Evolutionary conservation across 2,888 invertebrate species (phyloP), one percentile per base, ranked within the genome.

Genomic region (Chydorus sphaericus): DNA sequence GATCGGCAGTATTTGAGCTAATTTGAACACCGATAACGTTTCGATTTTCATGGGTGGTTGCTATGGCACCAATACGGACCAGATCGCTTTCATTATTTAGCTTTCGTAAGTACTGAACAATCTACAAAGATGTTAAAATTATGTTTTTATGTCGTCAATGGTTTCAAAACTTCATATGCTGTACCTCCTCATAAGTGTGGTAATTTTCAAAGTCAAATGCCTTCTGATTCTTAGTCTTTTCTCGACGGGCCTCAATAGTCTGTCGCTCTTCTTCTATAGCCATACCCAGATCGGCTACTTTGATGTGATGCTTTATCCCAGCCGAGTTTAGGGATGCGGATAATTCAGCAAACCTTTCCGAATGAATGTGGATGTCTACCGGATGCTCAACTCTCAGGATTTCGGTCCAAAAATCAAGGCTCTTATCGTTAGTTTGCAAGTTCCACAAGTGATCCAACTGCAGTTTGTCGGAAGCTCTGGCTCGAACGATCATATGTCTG

Each of bases 311-410:
- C 4, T 31, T 31, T 28, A 55, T 55, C 23, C 49, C 49, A 23
- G 16, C 48, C 14, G 30, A 26, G 6, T 33, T 33, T 7, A 55
- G 36, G 8, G 23, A 26, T 23, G 33, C 20, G 14, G 49, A 31
- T 28, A 55, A 36, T 26, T 10, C n/a, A 7, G 29, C 31, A n/a
- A 49, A 55, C 7, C 49, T 52, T 4, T 3, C 52, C 0, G 82
- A 81, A 11, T 75, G 69, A 1, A 83, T 78, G 79, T 82, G 79
- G 28, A 65, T 61, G 56, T 62, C 64, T 29, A 62, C 62, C 4
- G 59, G 59, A 18, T 37, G 55, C 14, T 61, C 62, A 7, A 62
- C 60, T 2, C 28, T 30, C 4, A 20, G 48, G 16, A 49, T 33
- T 4, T 49, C 36, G 7, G 48, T 30, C 55, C 55, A 55, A 33